Evolutionary conservation across 2,888 invertebrate genomes (phyloP), one percentile per base, ranked within the genome.

Genomic region (Latrodectus elegans): DNA sequence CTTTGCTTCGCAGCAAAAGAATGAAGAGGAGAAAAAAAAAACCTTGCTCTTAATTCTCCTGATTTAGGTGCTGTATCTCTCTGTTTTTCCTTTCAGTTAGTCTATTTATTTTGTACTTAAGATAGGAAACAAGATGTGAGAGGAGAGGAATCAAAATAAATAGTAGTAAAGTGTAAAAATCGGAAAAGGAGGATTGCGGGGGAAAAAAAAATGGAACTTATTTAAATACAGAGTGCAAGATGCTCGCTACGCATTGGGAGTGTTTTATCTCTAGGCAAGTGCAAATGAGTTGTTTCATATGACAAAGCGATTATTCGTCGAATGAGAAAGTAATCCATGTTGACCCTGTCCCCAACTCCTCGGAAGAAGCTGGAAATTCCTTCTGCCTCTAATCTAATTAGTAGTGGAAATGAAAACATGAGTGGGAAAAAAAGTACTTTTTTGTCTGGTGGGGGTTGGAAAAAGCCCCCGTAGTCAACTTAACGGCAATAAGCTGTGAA

Each of bases 321-420:
- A 82, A 78, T 78, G 71, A 55, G 67, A 79, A 83, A 83, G 83
- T 79, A 88, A 79, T 79, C 88, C 83, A 52, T 38, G 72, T 51
- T 17, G 64, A 64, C 74, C 82, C 65, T 12, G n/a, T 17, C 82
- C 73, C 73, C 55, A 49, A 22, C 68, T 67, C 68, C 65, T 75
- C 75, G 78, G 77, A 68, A 81, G 82, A 77, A 67, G 77, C 74
- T 51, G 17, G 38, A 64, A 79, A 75, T 83, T 88, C 82, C 71
- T 72, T 78, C 72, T 71, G 65, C 71, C 71, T 77, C 73, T 88
- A 84, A 88, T 88, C 88, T 88, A 88, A 88, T 88, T 88, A 88
- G 88, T 74, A 73, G 76, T 73, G 55, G 65, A 72, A 82, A 81
- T 67, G 84, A 79, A 78, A 85, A 78, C 52, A 60, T n/a, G 60